Evolutionary conservation across 2,888 invertebrate genomes (phyloP), one percentile per base, ranked within the genome.

Genomic region (Diachrysia chrysitis): DNA sequence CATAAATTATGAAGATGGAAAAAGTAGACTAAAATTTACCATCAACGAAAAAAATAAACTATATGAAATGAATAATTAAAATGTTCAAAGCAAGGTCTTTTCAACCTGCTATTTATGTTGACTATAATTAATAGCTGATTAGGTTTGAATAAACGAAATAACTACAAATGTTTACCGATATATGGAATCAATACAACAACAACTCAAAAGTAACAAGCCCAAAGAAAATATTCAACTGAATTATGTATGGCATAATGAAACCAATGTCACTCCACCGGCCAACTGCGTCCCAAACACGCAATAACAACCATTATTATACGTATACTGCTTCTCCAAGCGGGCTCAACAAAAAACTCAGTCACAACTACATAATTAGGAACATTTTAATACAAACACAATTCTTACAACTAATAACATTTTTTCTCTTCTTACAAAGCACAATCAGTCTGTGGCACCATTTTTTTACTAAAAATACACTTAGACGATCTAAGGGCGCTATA

Each of bases 361-460:
- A 87, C 85, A 90, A 91, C 89, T 87, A n/a, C n/a, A n/a, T n/a
- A 90, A 91, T 90, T 90, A 93, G 93, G 94, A 93, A 94, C 93
- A 92, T 93, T 93, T 93, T 91, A 91, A 91, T 92, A 91, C 87
- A 92, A 93, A 92, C 90, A 83, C 76, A 83, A 83, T 73, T 74
- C 87, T 87, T 88, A 84, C 76, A 85, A 88, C 86, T 87, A 88
- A 86, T 86, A 91, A 90, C 89, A 87, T 87, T 83, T 83, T 82
- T 84, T 83, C 82, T 84, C 86, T 85, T 83, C 84, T 79, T 85
- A 85, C 87, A 93, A 93, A 94, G 92, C 94, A 92, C 92, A 85
- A 86, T 89, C 92, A 92, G 93, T 93, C 91, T 88, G 85, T 91
- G 90, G 91, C 92, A 92, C 93, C 91, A 91, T 86, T 83, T 86